Percentiles rank a stretch among this genome's conserved stretches.
Evolutionary conservation across 2,797 vertebrate species (phyloP).

Genomic region (Myotis daubentonii): DNA sequence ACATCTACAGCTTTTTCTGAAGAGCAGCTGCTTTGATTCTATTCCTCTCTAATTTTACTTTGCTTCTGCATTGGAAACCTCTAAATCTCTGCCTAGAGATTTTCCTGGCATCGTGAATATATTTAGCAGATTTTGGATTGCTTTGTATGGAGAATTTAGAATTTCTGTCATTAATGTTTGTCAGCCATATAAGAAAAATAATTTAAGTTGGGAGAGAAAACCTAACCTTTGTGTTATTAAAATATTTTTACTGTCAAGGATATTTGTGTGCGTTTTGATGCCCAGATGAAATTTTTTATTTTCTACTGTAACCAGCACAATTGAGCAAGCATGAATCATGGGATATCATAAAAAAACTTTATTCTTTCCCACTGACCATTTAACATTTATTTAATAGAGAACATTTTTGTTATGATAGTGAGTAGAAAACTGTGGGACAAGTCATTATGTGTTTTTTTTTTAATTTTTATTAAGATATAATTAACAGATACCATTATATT

Average conservation of each 20-base stretch:
- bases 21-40: not conserved
- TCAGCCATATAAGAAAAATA: not conserved
- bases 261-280: not conserved
- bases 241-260: not conserved
- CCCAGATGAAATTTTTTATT: not conserved
- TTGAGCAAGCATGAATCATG: not conserved
- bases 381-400: not conserved
- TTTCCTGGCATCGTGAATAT: not conserved
- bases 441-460: not conserved
- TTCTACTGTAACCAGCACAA: not conserved
- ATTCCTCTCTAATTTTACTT: not conserved
- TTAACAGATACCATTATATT: not conserved
- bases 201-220: not conserved
- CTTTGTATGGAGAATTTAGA: not conserved
- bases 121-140: not conserved
- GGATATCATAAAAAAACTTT: not conserved
- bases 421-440: not conserved
- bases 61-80: not conserved
- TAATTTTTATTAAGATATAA: not conserved
- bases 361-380: not conserved
- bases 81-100: not conserved
- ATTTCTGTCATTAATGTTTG: not conserved
- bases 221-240: not conserved
- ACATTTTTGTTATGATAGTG: not conserved
- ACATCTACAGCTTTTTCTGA: not conserved